Conservation (phyloP, 1,140 invertebrate genomes). For the Papilio polyxenes region DNA sequence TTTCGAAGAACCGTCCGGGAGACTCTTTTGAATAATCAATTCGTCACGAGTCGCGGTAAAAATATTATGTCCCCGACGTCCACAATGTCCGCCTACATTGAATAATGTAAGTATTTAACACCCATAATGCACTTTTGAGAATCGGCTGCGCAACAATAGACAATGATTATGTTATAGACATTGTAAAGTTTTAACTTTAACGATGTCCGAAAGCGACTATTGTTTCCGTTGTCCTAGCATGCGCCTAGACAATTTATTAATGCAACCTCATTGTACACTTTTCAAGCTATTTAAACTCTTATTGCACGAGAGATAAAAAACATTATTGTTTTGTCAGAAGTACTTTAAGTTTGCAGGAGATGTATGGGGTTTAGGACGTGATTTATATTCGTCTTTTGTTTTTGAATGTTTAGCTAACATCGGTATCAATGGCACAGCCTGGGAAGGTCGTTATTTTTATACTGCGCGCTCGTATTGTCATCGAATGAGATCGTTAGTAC, state of each 20-base stretch:
- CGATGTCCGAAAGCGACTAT: conserved; percentile 66
- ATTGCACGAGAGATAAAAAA: conserved; percentile 28
- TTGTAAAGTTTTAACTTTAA: conserved; percentile 71
- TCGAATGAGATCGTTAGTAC: conserved; percentile 77
- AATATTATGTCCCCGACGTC: conserved; percentile 71
- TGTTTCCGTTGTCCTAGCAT: conserved; percentile 72
- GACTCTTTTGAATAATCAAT: conserved; percentile 60
- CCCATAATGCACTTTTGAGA: conserved; percentile 68
- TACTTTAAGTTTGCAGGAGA: conserved; percentile 53
- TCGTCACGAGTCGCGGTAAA: conserved; percentile 68
- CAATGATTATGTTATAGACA: conserved; percentile 75
- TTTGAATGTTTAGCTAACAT: conserved; percentile 74
- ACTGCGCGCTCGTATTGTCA: conserved; percentile 76
- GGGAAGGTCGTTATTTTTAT: conserved; percentile 75
- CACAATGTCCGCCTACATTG: conserved; percentile 54
- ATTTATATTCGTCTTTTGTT: conserved; percentile 79
- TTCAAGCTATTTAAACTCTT: neutral
- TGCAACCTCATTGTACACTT: neutral
- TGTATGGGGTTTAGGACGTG: conserved; percentile 65
- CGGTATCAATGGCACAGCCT: conserved; percentile 72
- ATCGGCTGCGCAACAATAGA: conserved; percentile 62
- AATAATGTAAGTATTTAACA: conserved; percentile 58
- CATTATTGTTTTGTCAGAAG: conserved; percentile 40
- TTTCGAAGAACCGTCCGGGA: conserved; percentile 51
- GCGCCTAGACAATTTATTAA: conserved; percentile 45